phyloP scores from a whole-genome alignment of 2,113 vertebrate species.

The Varanus salvator region DNA sequence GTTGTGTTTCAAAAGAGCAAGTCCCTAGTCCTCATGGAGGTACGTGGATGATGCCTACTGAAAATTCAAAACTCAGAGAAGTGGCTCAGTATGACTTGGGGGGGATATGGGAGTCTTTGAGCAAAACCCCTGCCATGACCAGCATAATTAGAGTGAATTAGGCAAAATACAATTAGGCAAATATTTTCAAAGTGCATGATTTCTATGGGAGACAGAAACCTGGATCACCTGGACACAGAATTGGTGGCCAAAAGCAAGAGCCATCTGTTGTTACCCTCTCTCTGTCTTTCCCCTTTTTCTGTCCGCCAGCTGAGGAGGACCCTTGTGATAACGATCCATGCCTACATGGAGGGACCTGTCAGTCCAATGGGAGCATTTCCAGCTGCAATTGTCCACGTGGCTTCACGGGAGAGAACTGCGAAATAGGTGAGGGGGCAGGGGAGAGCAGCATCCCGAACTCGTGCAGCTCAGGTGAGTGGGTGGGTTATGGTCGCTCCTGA shows the following conservation, averaged over 20 bases:
- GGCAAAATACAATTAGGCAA: background rate
- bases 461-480: background rate
- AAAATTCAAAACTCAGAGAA: background rate
- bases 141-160: background rate
- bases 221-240: no score
- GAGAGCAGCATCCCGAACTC: background rate
- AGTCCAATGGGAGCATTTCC: slow-evolving; percentile 84
- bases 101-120: background rate
- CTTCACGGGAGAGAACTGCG: slow-evolving; percentile 94
- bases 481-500: background rate
- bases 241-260: no score
- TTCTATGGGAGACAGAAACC: background rate
- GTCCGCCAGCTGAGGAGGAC: slow-evolving; percentile 75
- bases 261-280: no score
- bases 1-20: background rate
- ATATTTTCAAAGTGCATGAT: background rate
- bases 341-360: slow-evolving; percentile 91
- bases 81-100: no score
- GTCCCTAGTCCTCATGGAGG: background rate
- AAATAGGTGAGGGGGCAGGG: slow-evolving; percentile 85
- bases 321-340: slow-evolving; percentile 93
- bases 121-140: background rate
- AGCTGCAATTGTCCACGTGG: slow-evolving; percentile 91
- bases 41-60: background rate
- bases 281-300: background rate